Percentiles rank a stretch among this genome's conserved stretches.
These are phyloP conservation scores for Metellina segmentata DNA, from an alignment of 2,888 invertebrate genomes.

Conservation along the genomic window DNA sequence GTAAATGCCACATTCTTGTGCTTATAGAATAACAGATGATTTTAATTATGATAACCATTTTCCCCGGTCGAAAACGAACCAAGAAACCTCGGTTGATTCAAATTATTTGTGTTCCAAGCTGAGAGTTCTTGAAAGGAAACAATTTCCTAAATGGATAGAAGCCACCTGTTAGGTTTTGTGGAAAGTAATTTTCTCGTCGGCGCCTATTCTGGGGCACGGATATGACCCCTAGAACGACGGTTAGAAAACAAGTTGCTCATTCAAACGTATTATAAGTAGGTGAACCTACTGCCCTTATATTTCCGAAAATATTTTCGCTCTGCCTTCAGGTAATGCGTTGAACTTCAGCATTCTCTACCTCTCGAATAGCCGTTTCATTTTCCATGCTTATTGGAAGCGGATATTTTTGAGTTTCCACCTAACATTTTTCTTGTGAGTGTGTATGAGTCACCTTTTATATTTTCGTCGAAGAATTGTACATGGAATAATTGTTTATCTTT, in stretches of 20 bases:
- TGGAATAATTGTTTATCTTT: too few relatives aligned
- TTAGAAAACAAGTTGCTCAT: constrained; percentile 34
- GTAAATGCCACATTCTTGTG: too few relatives aligned
- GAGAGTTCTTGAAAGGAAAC: neutral
- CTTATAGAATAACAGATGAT: too few relatives aligned
- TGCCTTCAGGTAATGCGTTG: constrained; percentile 34
- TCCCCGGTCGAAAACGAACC: too few relatives aligned
- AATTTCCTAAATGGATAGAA: neutral
- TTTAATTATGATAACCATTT: too few relatives aligned
- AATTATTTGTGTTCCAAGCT: neutral
- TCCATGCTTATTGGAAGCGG: too few relatives aligned
- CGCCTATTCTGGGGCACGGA: neutral
- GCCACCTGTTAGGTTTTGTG: neutral
- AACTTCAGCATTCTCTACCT: neutral
- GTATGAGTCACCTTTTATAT: too few relatives aligned
- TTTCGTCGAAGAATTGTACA: too few relatives aligned
- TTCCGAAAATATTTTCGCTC: constrained; percentile 21
- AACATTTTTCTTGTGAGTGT: too few relatives aligned
- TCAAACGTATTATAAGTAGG: constrained; percentile 33
- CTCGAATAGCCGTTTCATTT: too few relatives aligned
- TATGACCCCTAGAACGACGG: constrained; percentile 7
- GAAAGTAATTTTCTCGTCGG: neutral
- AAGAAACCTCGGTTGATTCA: neutral
- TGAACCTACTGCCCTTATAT: constrained; percentile 35
- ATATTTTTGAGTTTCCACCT: too few relatives aligned